phyloP scores from a whole-genome alignment of 30 jellyfish, hydroid and myxozoan genomes.

The Sanderia malayensis region DNA sequence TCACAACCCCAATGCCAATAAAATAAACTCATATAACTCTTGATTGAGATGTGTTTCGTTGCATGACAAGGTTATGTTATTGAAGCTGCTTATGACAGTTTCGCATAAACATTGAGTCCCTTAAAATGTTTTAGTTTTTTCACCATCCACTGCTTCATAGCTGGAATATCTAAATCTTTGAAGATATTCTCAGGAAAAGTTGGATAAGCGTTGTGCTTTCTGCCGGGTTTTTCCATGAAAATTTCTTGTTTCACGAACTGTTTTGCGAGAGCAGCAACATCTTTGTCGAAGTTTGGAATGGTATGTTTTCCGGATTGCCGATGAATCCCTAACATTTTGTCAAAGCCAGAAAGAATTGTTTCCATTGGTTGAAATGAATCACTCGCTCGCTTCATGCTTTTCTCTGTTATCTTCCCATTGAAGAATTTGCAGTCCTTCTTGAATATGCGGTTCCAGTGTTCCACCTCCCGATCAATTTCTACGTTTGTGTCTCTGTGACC shows the following conservation, averaged over 20 bases:
- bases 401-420: slow-evolving; percentile 3
- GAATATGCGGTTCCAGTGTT: neutral
- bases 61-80: too few species aligned
- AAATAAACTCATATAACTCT: too few species aligned
- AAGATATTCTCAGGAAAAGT: neutral
- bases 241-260: neutral
- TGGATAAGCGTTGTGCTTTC: neutral
- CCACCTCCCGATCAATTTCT: slow-evolving; percentile 9
- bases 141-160: neutral
- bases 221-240: neutral
- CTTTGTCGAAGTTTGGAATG: neutral
- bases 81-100: too few species aligned
- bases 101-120: neutral
- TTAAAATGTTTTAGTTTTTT: too few species aligned
- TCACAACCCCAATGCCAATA: too few species aligned
- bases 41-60: too few species aligned
- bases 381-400: slow-evolving; percentile 1
- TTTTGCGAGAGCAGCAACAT: neutral
- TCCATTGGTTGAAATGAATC: neutral
- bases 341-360: neutral
- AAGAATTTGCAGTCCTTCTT: slow-evolving; percentile 7
- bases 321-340: neutral
- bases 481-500: neutral
- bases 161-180: neutral
- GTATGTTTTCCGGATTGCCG: neutral